Evolutionary conservation across 2,113 vertebrate species (phyloP).

Genomic region (Scytalopus superciliaris): DNA sequence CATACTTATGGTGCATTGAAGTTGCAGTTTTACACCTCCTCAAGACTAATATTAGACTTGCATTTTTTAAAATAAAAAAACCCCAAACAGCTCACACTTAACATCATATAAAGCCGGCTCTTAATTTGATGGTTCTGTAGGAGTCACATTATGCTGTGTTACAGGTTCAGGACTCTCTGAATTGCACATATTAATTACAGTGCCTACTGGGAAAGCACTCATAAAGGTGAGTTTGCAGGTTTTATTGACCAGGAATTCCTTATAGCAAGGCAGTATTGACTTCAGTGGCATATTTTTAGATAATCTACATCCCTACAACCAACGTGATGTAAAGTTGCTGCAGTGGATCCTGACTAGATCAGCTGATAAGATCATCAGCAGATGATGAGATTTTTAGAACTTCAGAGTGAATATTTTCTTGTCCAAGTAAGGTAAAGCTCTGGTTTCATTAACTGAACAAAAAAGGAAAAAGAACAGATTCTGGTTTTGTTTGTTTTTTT

Average conservation of each 20-base stretch:
- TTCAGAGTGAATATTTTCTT: background rate
- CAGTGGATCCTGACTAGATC: background rate
- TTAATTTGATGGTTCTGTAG: background rate
- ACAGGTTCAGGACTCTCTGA: background rate
- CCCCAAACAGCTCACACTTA: background rate
- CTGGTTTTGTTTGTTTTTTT: background rate
- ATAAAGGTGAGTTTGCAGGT: background rate
- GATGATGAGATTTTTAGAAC: background rate
- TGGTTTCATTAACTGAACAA: background rate
- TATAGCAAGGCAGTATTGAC: background rate
- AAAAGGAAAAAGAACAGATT: background rate
- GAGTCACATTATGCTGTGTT: background rate
- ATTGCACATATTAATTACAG: background rate
- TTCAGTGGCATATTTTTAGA: background rate
- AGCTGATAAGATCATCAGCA: background rate
- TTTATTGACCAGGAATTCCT: background rate
- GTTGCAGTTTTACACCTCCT: background rate
- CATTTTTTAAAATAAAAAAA: background rate
- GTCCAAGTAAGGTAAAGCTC: background rate
- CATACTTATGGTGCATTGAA: accelerated
- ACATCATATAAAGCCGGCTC: background rate
- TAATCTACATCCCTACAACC: background rate
- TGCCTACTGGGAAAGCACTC: background rate
- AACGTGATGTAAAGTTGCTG: background rate
- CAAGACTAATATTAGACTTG: background rate